A percentile compares a stretch with the other conserved stretches of the same genome.
Evolutionary conservation across 2,888 invertebrate genomes (phyloP).

Genomic region (Chymomyza caudatula): DNA sequence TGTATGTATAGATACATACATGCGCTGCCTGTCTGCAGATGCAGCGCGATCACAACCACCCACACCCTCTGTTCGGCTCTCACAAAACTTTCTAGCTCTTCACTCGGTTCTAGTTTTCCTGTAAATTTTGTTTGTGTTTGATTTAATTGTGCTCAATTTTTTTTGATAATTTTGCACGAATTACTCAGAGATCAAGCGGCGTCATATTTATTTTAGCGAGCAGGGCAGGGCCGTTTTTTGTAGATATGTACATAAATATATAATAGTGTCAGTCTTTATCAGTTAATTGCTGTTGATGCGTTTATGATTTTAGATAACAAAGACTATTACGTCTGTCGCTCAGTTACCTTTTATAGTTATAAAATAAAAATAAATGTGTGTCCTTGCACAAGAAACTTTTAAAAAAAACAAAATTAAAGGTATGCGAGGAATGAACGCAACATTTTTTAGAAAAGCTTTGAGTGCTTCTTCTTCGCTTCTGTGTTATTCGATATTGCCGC

Average conservation of each 20-base stretch:
- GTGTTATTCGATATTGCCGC: conserved; percentile 62
- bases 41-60: conserved; percentile 31
- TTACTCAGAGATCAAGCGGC: conserved; percentile 45
- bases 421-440: not conserved
- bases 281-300: not conserved
- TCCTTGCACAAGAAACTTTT: not conserved
- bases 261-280: not conserved
- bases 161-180: conserved; percentile 31
- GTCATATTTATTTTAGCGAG: conserved; percentile 1
- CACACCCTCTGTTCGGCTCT: conserved; percentile 14
- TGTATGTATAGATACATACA: not conserved
- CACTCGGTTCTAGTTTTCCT: conserved; percentile 22
- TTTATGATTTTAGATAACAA: not conserved
- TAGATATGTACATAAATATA: conserved; percentile 23
- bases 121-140: conserved; percentile 34
- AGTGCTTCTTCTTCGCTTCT: conserved; percentile 34
- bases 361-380: not conserved
- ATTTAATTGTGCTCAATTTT: conserved; percentile 49
- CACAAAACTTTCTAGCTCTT: conserved; percentile 5
- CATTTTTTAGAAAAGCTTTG: conserved; percentile 28
- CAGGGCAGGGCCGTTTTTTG: conserved; percentile 15
- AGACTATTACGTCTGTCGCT: not conserved
- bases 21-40: conserved; percentile 5
- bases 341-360: not conserved
- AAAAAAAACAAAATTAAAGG: not conserved